Percentiles rank a stretch among this genome's conserved stretches.
Conservation (phyloP, 2,888 invertebrate genomes). For the Charanyca ferruginea region DNA sequence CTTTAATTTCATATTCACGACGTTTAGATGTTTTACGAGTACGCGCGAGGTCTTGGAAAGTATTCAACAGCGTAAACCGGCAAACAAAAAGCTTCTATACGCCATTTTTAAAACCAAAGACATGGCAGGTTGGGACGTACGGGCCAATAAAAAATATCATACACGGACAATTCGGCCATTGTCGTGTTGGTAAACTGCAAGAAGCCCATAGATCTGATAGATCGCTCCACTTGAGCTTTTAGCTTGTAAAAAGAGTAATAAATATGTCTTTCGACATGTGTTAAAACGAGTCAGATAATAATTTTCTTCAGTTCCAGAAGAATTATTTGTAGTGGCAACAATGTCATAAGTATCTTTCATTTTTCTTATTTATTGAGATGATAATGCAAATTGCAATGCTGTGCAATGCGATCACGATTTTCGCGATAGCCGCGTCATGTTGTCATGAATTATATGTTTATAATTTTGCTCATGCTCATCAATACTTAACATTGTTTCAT, state of each 20-base stretch:
- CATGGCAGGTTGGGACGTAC: slow-evolving; percentile 90
- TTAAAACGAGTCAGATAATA: slow-evolving; percentile 88
- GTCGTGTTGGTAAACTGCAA: slow-evolving; percentile 91
- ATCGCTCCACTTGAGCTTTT: slow-evolving; percentile 89
- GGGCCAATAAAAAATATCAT: slow-evolving; percentile 91
- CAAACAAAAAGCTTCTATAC: slow-evolving; percentile 92
- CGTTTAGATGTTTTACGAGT: slow-evolving; percentile 83
- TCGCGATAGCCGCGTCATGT: slow-evolving; percentile 26
- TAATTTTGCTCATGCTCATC: neutral
- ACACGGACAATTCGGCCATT: slow-evolving; percentile 90
- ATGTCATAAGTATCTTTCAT: slow-evolving; percentile 43
- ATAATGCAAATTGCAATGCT: slow-evolving; percentile 19
- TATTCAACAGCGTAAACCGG: slow-evolving; percentile 91
- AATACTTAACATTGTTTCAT: neutral
- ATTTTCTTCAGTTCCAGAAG: slow-evolving; percentile 69
- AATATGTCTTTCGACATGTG: slow-evolving; percentile 88
- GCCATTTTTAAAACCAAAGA: slow-evolving; percentile 92
- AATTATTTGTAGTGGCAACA: slow-evolving; percentile 79
- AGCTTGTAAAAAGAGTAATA: slow-evolving; percentile 90
- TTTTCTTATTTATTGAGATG: slow-evolving; percentile 34
- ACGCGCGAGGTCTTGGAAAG: slow-evolving; percentile 85
- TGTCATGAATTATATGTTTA: slow-evolving; percentile 21
- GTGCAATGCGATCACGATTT: slow-evolving; percentile 6
- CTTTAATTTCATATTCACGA: slow-evolving; percentile 90
- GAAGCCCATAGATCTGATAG: slow-evolving; percentile 91